phyloP scores from a whole-genome alignment of 2,113 vertebrate genomes.

The Dasyurus viverrinus region DNA sequence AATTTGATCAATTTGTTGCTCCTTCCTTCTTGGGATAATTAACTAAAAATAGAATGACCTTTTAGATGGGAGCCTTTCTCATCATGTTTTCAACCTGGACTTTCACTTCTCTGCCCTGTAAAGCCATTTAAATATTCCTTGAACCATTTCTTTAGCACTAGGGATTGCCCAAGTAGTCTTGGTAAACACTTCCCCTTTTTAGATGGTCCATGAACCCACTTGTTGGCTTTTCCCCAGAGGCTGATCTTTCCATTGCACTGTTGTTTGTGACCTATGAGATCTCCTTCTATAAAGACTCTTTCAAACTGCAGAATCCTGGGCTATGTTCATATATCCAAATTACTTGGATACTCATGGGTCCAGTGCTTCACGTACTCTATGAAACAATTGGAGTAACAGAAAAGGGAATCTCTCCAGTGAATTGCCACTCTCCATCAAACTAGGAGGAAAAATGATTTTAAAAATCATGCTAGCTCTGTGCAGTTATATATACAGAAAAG shows the following conservation, averaged over 20 bases:
- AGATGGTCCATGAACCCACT: not conserved
- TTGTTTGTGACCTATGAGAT: not conserved
- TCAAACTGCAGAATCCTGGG: slow-evolving; percentile 31
- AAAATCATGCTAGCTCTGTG: not conserved
- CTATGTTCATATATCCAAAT: not conserved
- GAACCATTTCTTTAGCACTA: not conserved
- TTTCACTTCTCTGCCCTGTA: too few species aligned
- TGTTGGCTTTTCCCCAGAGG: not conserved
- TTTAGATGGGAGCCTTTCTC: not conserved
- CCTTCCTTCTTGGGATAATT: not conserved
- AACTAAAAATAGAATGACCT: not conserved
- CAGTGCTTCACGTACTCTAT: slow-evolving; percentile 74
- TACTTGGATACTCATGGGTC: slow-evolving; percentile 40
- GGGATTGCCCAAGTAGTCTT: not conserved
- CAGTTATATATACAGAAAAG: not conserved
- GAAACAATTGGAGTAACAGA: slow-evolving; percentile 4
- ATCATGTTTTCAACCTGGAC: not conserved
- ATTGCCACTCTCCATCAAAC: slow-evolving; percentile 39
- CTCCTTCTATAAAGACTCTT: not conserved
- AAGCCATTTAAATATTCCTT: not conserved
- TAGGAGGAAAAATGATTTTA: not conserved
- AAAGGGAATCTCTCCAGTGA: not conserved
- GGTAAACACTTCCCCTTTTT: not conserved
- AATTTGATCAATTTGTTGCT: not conserved
- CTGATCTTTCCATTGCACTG: not conserved